Conservation (phyloP, 2,113 vertebrate genomes). For the Pterophyllum scalare region DNA sequence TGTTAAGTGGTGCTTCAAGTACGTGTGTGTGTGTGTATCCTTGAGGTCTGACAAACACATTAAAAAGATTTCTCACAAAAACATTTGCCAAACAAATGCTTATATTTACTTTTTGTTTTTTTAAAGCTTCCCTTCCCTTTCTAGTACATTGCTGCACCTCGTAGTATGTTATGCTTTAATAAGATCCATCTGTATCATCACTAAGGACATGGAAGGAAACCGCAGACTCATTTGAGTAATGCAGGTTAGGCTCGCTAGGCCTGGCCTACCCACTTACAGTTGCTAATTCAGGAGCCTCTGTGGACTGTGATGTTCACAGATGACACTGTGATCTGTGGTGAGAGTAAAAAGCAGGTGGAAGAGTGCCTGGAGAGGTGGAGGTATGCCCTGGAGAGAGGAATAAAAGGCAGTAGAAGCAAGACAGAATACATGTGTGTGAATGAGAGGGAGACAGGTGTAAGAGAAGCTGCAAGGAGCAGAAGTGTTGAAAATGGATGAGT, state of each 20-base stretch:
- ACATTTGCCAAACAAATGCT: no score
- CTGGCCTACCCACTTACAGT: fast-evolving
- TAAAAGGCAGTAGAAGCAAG: fast-evolving
- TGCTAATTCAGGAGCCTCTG: neutral
- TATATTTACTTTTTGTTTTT: neutral
- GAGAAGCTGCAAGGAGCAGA: neutral
- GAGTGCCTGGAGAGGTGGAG: neutral
- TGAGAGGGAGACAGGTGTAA: neutral
- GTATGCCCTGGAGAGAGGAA: neutral
- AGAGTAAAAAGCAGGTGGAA: neutral
- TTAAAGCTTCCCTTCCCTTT: neutral
- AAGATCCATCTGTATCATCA: neutral
- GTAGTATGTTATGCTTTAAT: neutral
- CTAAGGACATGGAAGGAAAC: neutral
- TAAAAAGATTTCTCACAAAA: no score
- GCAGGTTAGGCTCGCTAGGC: neutral
- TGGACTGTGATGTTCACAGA: neutral
- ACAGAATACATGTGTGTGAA: fast-evolving
- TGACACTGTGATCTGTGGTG: neutral
- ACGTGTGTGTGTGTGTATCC: no score
- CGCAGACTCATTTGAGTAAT: neutral
- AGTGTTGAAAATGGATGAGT: neutral
- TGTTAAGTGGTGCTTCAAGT: neutral
- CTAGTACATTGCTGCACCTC: neutral
- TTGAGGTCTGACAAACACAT: no score